Evolutionary conservation across 1,140 invertebrate species (phyloP).

Genomic region (Vollenhovia emeryi): DNA sequence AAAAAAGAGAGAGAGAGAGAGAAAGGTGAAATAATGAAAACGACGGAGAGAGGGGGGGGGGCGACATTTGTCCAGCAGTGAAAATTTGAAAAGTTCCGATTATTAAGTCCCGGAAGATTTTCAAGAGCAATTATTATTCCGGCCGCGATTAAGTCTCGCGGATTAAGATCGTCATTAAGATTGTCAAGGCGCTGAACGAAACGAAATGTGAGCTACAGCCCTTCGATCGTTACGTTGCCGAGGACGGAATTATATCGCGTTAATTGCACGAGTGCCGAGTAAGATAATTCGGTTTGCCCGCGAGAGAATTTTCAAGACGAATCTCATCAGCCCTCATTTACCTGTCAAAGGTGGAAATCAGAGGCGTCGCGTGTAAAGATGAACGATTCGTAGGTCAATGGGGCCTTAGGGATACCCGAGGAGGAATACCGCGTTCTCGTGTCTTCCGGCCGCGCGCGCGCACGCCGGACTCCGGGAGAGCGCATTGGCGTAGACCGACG

Average conservation of each 20-base stretch:
- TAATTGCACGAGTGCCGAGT: background rate
- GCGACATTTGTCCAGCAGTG: background rate
- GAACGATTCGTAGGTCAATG: constrained; percentile 76
- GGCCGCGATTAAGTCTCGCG: background rate
- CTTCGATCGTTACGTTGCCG: background rate
- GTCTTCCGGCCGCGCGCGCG: constrained; percentile 11
- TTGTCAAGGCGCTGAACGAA: background rate
- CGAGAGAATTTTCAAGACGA: constrained; percentile 34
- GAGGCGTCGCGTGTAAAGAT: constrained; percentile 68
- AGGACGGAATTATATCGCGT: constrained; percentile 24
- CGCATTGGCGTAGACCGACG: constrained; percentile 75
- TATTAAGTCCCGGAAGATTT: too few relatives aligned
- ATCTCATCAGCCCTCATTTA: constrained; percentile 52
- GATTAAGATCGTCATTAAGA: background rate
- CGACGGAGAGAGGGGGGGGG: background rate
- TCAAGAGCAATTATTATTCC: background rate
- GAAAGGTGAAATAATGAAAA: background rate
- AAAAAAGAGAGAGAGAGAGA: background rate
- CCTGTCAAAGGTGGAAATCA: constrained; percentile 66
- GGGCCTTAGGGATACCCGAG: constrained; percentile 70
- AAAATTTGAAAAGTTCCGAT: background rate
- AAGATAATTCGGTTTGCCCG: constrained; percentile 18
- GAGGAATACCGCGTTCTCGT: constrained; percentile 68
- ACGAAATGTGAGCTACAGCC: background rate
- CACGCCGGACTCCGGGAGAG: constrained; percentile 73